Base-by-base conservation (phyloP, 2,113 vertebrate species). In the Eublepharis macularius region DNA sequence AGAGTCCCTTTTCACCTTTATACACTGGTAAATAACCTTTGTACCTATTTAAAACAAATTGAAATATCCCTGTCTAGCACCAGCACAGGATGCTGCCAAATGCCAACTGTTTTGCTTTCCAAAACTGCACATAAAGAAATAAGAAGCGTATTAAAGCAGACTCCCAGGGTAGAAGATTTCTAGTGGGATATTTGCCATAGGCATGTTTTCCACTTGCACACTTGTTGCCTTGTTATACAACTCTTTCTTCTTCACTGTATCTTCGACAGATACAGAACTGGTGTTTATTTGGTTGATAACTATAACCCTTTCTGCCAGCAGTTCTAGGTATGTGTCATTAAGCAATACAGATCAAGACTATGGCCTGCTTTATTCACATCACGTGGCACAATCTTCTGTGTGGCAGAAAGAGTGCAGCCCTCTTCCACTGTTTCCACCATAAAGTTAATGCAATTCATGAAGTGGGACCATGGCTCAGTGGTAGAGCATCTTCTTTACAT, bases 1-100 rank as follows among this genome's bases (percentile, higher is more conserved):
- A 63, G 60, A 78, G 49, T 88, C 91, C 86, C 91, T 89, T 85
- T 93, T 93, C 51, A 34, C 72, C 90, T 93, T 77, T 92, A 79
- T 36, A 32, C 34, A 85, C 51, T 79, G 19, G 6, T 45, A 36
- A 72, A 85, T 45, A 85, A 72, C 32, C n/a, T n/a, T 47, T 36
- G 39, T 51, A 79, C 65, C 32, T 36, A 66, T 63, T 47, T 41
- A 76, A 76, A 84, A 66, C 74, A 68, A 84, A 76, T 16, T n/a
- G 73, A 83, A 76, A 9, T 16, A 47, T 74, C 16, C 39, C 29
- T 72, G 49, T 34, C 41, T 70, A 51, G 66, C 32, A 60, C 39
- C n/a, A 43, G 5, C 47, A 54, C 36, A 80, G 21, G 51, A 24
- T 72, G 6, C 36, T 72, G 45, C 32, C 39, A 63, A 4, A 26